Conservation (phyloP, 2,797 vertebrate species). For the Anguilla marmorata region DNA sequence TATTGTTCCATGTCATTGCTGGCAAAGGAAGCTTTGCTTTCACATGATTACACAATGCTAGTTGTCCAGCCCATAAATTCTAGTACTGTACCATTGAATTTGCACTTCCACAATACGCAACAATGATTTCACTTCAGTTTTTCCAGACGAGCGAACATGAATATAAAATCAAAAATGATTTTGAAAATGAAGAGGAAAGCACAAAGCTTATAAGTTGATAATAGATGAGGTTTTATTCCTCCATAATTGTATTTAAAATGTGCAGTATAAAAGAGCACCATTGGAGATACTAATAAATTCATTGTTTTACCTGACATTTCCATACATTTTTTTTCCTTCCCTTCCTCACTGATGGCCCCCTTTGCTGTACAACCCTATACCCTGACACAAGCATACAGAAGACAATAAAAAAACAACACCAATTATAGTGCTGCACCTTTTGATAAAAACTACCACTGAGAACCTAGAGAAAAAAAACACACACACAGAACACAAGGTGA, state of each 20-base stretch:
- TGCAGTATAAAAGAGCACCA: conserved; percentile 57
- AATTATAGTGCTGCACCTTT: conserved; percentile 47
- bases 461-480: conserved; percentile 34
- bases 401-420: conserved; percentile 37
- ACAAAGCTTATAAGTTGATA: conserved; percentile 19
- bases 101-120: neutral
- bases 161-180: neutral
- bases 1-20: neutral
- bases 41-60: neutral
- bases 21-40: neutral
- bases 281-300: conserved; percentile 42
- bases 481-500: neutral
- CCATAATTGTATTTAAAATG: conserved; percentile 37
- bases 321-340: neutral
- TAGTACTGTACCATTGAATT: neutral
- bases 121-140: neutral
- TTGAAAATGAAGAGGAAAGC: neutral
- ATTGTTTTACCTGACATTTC: conserved; percentile 49
- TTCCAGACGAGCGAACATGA: neutral
- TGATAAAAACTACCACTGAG: conserved; percentile 26
- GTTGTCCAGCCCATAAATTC: neutral
- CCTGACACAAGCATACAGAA: conserved; percentile 44
- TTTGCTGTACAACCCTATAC: neutral
- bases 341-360: neutral
- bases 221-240: conserved; percentile 62